These are phyloP conservation scores for Anser brachyrhynchus DNA, from an alignment of 2,113 vertebrate genomes.

Conservation along the genomic window DNA sequence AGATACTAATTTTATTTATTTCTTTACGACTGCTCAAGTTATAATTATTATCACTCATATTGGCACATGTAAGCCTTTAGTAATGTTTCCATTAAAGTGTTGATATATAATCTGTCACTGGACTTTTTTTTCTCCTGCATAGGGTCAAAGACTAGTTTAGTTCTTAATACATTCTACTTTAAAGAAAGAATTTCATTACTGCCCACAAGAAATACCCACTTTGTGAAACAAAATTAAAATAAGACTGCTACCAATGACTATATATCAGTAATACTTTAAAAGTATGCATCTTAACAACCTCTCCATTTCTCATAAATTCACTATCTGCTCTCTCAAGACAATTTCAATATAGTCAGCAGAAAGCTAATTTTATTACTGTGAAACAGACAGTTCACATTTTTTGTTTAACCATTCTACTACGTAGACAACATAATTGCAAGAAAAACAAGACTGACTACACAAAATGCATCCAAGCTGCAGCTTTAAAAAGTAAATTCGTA, in stretches of 20 bases:
- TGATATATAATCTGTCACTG: background rate
- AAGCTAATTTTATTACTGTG: background rate
- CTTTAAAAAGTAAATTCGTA: background rate
- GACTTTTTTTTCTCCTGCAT: background rate
- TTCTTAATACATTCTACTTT: background rate
- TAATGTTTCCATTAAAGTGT: background rate
- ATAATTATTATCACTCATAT: background rate
- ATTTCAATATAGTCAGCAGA: background rate
- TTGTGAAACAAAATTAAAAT: background rate
- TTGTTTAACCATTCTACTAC: background rate
- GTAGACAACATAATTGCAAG: slow-evolving; percentile 1
- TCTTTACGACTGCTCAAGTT: background rate
- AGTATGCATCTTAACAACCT: background rate
- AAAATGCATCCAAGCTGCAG: background rate
- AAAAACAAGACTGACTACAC: background rate
- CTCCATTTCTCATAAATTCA: background rate
- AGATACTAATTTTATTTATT: background rate
- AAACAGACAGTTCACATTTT: background rate
- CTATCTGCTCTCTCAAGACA: background rate
- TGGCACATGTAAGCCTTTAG: background rate
- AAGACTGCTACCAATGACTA: background rate
- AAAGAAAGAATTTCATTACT: background rate
- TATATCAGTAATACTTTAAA: background rate
- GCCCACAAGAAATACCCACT: background rate
- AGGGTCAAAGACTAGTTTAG: background rate